Evolutionary conservation across 1,140 invertebrate genomes (phyloP), one percentile per base, ranked within the genome.

Genomic region (Bombus haemorrhoidalis): DNA sequence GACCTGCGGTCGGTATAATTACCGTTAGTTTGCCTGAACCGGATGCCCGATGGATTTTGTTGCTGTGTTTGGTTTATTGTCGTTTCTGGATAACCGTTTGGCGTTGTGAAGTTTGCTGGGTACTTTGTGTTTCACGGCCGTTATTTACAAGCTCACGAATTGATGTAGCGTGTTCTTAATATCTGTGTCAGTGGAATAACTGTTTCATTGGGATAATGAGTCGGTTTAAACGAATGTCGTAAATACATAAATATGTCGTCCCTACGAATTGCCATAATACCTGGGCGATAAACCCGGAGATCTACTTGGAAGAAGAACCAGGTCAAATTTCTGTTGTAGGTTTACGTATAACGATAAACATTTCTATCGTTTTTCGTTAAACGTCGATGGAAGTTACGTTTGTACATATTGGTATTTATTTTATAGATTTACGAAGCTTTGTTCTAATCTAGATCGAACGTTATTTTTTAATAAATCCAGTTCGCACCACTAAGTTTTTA

Each of bases 1-100:
- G 37, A 73, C 71, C 69, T 15, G 22, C 25, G 10, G 18, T 9
- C 15, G 37, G 53, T 47, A 32, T 79, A 79, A 84, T 71, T 84
- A 79, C 75, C 76, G 75, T 79, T 79, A 76, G 39, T 53, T 64
- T 39, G 9, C 1, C 41, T 9, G 57, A 41, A 22, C 34, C 41
- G 53, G 57, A 81, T 34, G 3, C 5, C 2, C 18, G 32, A 39
- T 64, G 39, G 28, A 37, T 43, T 39, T 47, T 32, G 28, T 81
- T 10, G 22, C 22, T 34, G n/a, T 18, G 4, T 75, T 64, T 41
- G 47, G 2, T 64, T 74, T 68, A 57, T 72, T 41, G 79, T 53
- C 28, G 37, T 59, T 59, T 34, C 5, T 10, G 39, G 10, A 64
- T 72, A 74, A 18, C 39, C 73, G n/a, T 22, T 32, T 9, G 12